Evolutionary conservation across 2,113 vertebrate genomes (phyloP), one percentile per base, ranked within the genome.

Genomic region (Chamaetylas fuelleborni): DNA sequence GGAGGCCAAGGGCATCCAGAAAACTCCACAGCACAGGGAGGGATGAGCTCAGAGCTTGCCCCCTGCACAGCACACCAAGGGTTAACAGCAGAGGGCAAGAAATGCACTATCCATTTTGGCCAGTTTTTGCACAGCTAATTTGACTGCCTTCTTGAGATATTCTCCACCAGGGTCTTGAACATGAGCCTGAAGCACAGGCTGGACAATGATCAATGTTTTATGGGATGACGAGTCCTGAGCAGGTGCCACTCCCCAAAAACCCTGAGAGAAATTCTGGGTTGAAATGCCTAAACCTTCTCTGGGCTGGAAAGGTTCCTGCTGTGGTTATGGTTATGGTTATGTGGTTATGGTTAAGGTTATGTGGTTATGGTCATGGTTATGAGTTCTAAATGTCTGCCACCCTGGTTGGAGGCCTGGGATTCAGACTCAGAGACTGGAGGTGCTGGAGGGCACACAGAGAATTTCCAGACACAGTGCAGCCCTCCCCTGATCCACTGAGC

Each of bases 221-320:
- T 45, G 43, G 50, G 70, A 22, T 0, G 0, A 64, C 48, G 36
- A 65, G 57, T 38, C 23, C 16, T 0, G 3, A 61, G 45, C n/a
- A 72, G 50, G 8, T 11, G 65, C 24, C 1, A 0, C 2, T 2
- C 14, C 17, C n/a, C 3, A 23, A 19, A 33, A 90, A 34, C 23
- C 11, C 43, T 15, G 14, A 58, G 79, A 65, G 50, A 93, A 77
- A 62, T 40, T 74, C 40, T 60, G 43, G 8, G 25, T 54, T 81
- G 79, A 79, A 88, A 91, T 36, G 36, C 31, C 64, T 67, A 60
- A 95, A 76, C 33, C 66, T 77, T 29, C 25, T 20, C 4, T 4
- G 48, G 40, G 33, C 36, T 33, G 40, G 65, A 84, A 86, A 92
- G 14, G n/a, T 65, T 95, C 65, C 89, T 91, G 73, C 50, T 79